Conservation (phyloP, 2,113 vertebrate species). For the Rousettus leschenaultii region DNA sequence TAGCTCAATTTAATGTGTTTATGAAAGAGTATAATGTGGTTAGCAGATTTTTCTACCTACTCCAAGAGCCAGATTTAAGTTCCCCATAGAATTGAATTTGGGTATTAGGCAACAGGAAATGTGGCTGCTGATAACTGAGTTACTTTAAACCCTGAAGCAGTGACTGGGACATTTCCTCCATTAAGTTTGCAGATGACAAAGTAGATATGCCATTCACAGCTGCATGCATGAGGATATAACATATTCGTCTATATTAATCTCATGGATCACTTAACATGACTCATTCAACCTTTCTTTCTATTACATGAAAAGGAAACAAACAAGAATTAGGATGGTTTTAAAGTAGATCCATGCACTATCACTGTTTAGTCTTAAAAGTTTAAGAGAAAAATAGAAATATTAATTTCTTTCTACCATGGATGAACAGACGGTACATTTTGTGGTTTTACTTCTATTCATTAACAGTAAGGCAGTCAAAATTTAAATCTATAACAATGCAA, state of each 20-base stretch:
- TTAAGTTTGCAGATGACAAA: conserved; percentile 81
- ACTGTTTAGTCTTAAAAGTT: background rate
- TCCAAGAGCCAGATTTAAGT: conserved; percentile 65
- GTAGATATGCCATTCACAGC: conserved; percentile 79
- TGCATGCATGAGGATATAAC: conserved; percentile 78
- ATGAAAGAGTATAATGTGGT: conserved; percentile 60
- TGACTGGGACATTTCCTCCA: conserved; percentile 75
- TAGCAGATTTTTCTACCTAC: conserved; percentile 67
- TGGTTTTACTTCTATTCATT: background rate
- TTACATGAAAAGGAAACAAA: conserved; percentile 77
- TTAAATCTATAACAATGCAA: background rate
- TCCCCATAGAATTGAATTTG: conserved; percentile 75
- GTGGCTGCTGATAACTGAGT: conserved; percentile 75
- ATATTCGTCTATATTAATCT: conserved; percentile 82
- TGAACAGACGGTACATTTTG: background rate
- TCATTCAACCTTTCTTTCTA: conserved; percentile 77
- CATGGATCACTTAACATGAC: conserved; percentile 80
- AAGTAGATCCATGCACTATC: conserved; percentile 63
- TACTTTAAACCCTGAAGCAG: conserved; percentile 71
- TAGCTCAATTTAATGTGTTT: conserved; percentile 18
- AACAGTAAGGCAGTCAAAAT: conserved; percentile 4
- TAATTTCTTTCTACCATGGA: background rate
- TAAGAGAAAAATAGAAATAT: background rate
- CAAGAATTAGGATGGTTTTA: conserved; percentile 68
- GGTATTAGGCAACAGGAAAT: conserved; percentile 80